Evolutionary conservation across 2,113 vertebrate species (phyloP), one percentile per base, ranked within the genome.

Genomic region (Anser brachyrhynchus): DNA sequence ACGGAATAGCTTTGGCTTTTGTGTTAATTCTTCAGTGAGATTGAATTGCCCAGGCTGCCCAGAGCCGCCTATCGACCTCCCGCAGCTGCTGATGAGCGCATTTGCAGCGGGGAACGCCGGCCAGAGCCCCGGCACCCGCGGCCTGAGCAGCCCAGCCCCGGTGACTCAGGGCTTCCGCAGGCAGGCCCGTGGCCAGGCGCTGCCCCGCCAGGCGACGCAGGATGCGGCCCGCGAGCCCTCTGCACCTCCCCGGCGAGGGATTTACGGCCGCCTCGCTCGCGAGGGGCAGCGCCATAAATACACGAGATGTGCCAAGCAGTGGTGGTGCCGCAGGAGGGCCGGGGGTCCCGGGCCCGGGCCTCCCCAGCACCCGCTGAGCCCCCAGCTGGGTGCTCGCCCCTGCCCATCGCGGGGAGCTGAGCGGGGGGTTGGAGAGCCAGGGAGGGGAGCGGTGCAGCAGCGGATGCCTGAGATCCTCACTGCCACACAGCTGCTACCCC

Each of bases 101-200:
- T 31, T 44, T 31, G 17, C 31, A 52, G 41, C 19, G 12, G 2
- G 4, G 2, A 43, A 35, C 73, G 15, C 16, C 5, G 23, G 10
- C 35, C 29, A 1, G 5, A 6, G 77, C 28, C 77, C 49, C 29
- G 0, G 11, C 88, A 85, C 71, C 79, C 64, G 88, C 72, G 86
- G 5, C 4, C 9, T 54, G 55, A 43, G 4, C 58, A 66, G 84
- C 64, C 19, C 1, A 84, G 73, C 64, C 44, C 70, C 3, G 0
- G 35, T 73, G 88, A 54, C 62, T 73, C 88, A n/a, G 66, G 74
- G 29, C 46, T 87, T 22, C 93, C 91, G 41, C 0, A 0, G 62
- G 62, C 94, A 57, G 35, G 61, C 43, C 66, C 0, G 0, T 0
- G 0, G 51, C 51, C 51, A 25, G 13, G 77, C 0, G 0, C 77